Conservation (phyloP, 2,113 vertebrate genomes). For the Onychostoma macrolepis region DNA sequence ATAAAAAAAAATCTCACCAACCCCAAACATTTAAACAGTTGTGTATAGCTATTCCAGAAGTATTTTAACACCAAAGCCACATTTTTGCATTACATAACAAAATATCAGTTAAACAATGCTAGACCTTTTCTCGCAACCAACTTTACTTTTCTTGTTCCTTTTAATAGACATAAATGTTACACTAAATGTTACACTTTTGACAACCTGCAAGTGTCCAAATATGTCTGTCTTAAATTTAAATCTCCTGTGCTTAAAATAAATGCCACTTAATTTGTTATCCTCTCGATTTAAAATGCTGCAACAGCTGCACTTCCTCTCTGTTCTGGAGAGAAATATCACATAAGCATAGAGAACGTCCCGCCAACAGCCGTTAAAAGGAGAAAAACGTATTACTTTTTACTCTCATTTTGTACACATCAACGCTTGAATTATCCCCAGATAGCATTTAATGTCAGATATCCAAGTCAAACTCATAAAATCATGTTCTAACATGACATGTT, state of each 20-base stretch:
- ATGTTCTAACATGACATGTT: constrained; percentile 47
- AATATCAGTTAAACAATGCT: not conserved
- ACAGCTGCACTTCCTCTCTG: not conserved
- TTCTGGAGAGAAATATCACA: not conserved
- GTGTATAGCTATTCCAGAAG: not conserved
- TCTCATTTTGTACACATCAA: constrained; percentile 38
- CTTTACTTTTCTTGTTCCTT: not conserved
- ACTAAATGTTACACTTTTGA: not conserved
- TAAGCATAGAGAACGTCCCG: not conserved
- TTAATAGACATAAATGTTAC: not conserved
- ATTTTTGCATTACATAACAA: not conserved
- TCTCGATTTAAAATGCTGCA: not conserved
- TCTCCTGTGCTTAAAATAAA: not conserved
- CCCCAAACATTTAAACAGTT: too few relatives aligned
- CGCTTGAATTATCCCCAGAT: constrained; percentile 28
- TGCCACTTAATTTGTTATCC: not conserved
- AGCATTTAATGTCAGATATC: constrained; percentile 46
- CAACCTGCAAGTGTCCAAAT: not conserved
- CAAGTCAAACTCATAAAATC: constrained; percentile 44
- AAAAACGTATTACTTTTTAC: constrained; percentile 34
- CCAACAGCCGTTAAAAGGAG: not conserved
- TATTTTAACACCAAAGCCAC: not conserved
- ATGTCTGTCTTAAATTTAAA: not conserved
- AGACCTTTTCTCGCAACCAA: not conserved
- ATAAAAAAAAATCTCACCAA: too few relatives aligned